Percentiles rank a stretch among this genome's conserved stretches.
phyloP scores from a whole-genome alignment of 2,113 vertebrate genomes.

The Rhinoderma darwinii region DNA sequence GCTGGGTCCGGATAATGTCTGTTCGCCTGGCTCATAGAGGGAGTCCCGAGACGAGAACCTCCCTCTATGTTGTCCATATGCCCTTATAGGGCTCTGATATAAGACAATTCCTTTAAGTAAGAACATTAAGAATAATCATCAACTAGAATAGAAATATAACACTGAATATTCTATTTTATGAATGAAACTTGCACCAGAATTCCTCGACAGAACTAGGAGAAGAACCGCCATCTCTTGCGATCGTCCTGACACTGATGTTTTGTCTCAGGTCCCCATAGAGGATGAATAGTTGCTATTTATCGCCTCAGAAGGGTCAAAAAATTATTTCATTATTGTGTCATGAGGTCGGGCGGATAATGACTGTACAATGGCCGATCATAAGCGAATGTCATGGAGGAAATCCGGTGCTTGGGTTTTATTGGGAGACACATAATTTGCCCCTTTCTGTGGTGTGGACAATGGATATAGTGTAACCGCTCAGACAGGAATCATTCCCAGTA shows the following conservation, averaged over 20 bases:
- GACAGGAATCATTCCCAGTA: background rate
- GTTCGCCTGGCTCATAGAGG: too few relatives aligned
- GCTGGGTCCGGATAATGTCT: too few relatives aligned
- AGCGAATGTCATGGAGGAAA: background rate
- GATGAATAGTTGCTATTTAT: slow-evolving; percentile 16
- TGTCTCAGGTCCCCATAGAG: background rate
- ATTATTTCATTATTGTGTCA: background rate
- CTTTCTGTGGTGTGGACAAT: background rate
- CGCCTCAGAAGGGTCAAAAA: background rate
- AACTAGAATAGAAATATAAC: too few relatives aligned
- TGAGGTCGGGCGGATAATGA: background rate
- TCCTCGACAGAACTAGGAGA: background rate
- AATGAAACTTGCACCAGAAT: background rate
- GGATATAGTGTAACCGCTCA: background rate
- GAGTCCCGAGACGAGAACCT: too few relatives aligned
- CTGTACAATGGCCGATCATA: background rate
- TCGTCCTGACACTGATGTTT: background rate
- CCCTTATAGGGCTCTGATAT: too few relatives aligned
- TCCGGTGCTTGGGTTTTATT: background rate
- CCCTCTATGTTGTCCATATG: too few relatives aligned
- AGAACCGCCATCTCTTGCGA: background rate
- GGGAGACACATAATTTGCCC: background rate
- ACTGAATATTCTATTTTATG: too few relatives aligned
- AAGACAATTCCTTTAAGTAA: too few relatives aligned
- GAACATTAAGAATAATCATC: too few relatives aligned